phyloP scores from a whole-genome alignment of 2,888 invertebrate species.

The Dendrolimus pini region DNA sequence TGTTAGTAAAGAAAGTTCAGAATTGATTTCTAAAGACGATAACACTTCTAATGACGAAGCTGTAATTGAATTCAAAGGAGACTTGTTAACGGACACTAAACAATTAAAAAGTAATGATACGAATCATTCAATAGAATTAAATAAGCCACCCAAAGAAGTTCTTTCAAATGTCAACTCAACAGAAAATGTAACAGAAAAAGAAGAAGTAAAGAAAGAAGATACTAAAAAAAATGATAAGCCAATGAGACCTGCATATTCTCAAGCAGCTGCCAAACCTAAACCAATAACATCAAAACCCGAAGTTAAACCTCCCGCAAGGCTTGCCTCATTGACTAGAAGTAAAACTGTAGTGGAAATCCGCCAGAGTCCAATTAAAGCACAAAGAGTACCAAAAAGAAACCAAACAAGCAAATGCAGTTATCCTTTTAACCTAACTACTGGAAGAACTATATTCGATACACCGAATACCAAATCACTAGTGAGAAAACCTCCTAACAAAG shows the following conservation, averaged over 20 bases:
- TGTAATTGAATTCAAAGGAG: background rate
- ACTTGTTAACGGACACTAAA: background rate
- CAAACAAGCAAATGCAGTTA: constrained; percentile 65
- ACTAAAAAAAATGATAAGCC: constrained; percentile 40
- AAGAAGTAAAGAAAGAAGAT: constrained; percentile 29
- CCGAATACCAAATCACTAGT: constrained; percentile 31
- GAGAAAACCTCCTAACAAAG: constrained; percentile 37
- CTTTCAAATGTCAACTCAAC: background rate
- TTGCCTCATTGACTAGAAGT: constrained; percentile 45
- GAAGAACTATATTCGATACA: constrained; percentile 62
- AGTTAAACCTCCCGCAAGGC: constrained; percentile 41
- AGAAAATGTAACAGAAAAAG: constrained; percentile 1
- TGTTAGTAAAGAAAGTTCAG: background rate
- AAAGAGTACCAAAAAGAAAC: constrained; percentile 45
- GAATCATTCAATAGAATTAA: background rate
- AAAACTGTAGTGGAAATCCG: constrained; percentile 67
- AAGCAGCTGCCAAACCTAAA: constrained; percentile 72
- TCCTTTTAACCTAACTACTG: constrained; percentile 69
- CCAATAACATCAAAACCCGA: constrained; percentile 42
- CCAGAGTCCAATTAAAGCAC: constrained; percentile 33
- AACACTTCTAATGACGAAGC: background rate
- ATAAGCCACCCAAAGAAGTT: background rate
- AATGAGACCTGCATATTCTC: constrained; percentile 62
- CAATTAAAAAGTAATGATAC: background rate
- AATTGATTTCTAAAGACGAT: background rate